Conservation (phyloP, 2,888 invertebrate genomes). For the Hyposoter didymator region DNA sequence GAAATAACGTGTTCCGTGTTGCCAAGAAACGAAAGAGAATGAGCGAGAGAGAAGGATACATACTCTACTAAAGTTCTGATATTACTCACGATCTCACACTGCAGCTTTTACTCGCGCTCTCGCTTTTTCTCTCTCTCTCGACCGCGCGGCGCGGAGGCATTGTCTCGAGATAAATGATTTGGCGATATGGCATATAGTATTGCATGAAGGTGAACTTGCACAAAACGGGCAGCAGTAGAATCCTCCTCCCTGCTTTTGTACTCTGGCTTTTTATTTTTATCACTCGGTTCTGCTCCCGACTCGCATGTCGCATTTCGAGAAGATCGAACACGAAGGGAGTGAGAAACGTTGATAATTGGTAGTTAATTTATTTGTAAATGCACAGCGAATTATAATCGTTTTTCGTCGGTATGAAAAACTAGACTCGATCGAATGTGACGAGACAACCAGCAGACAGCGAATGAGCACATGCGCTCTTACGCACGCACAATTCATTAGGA, state of each 20-base stretch:
- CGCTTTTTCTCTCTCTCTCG: slow-evolving; percentile 47
- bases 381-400: no score
- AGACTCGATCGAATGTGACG: not conserved
- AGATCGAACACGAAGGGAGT: not conserved
- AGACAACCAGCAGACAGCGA: slow-evolving; percentile 49
- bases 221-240: slow-evolving; percentile 46
- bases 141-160: slow-evolving; percentile 52
- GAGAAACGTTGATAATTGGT: slow-evolving; percentile 2
- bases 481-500: slow-evolving; percentile 81
- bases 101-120: slow-evolving; percentile 65
- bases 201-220: slow-evolving; percentile 59
- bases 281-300: no score
- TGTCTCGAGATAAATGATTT: slow-evolving; percentile 69
- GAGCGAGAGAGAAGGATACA: slow-evolving; percentile 30
- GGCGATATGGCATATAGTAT: slow-evolving; percentile 64
- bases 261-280: slow-evolving; percentile 18
- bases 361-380: slow-evolving; percentile 1
- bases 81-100: slow-evolving; percentile 73
- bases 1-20: slow-evolving; percentile 62
- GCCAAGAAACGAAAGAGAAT: slow-evolving; percentile 46
- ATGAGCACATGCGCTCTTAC: slow-evolving; percentile 50
- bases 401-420: not conserved
- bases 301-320: slow-evolving; percentile 12
- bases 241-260: slow-evolving; percentile 8
- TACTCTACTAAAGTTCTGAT: slow-evolving; percentile 66